phyloP scores from a whole-genome alignment of 2,113 vertebrate species.

The Brachypteracias leptosomus region DNA sequence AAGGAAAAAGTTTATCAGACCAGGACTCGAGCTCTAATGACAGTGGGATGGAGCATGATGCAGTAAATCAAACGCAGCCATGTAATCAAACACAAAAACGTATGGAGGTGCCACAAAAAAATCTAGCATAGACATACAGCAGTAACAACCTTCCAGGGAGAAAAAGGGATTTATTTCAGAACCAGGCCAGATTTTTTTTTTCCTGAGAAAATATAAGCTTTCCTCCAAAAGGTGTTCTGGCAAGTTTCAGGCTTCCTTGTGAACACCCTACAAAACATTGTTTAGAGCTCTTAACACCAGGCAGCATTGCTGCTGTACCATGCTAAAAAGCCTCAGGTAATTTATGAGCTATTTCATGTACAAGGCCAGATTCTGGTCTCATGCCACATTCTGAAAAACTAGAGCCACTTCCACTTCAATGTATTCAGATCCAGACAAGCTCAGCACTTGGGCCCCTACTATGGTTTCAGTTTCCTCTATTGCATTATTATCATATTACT shows the following conservation, averaged over 20 bases:
- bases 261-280: not conserved
- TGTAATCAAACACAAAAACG: not conserved
- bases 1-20: not conserved
- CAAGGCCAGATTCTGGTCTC: not conserved
- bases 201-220: not conserved
- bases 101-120: not conserved
- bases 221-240: not conserved
- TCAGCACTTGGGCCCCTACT: not conserved
- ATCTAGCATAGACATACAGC: not conserved
- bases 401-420: not conserved
- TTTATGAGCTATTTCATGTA: not conserved
- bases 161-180: not conserved
- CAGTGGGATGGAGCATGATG: not conserved
- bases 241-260: not conserved
- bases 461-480: not conserved
- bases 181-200: not conserved
- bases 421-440: not conserved
- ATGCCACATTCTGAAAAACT: not conserved
- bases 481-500: conserved; percentile 11
- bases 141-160: not conserved
- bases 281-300: not conserved
- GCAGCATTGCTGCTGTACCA: rapidly evolving
- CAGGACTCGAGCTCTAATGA: not conserved
- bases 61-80: not conserved
- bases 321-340: not conserved